Conservation (phyloP, 2,797 vertebrate species). For the Gorsachius magnificus region DNA sequence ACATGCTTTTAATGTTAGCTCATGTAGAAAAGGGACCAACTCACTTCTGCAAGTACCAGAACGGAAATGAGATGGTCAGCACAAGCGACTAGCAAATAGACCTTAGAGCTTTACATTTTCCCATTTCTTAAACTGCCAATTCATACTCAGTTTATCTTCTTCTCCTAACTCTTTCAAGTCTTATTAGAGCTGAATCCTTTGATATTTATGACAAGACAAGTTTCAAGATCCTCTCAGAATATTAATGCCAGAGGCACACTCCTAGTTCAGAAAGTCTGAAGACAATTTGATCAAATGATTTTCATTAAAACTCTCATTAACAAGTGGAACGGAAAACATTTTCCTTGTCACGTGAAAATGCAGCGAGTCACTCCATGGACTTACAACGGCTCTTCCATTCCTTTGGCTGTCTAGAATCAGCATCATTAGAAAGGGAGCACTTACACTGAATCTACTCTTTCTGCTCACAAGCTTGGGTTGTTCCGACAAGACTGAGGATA, state of each 20-base stretch:
- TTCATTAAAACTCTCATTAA: not conserved
- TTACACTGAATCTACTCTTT: not conserved
- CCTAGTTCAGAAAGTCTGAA: not conserved
- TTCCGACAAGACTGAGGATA: not conserved
- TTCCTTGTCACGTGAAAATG: not conserved
- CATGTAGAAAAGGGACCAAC: not conserved
- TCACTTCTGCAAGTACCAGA: not conserved
- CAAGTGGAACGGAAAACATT: not conserved
- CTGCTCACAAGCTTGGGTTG: not conserved
- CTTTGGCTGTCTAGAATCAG: not conserved
- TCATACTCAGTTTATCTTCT: not conserved
- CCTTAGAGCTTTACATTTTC: not conserved
- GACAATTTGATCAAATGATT: not conserved
- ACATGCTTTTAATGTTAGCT: not conserved
- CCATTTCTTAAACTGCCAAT: not conserved
- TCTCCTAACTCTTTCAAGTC: not conserved
- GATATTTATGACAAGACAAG: not conserved
- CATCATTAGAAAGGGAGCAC: fast-evolving
- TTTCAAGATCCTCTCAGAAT: not conserved
- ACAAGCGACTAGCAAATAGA: not conserved
- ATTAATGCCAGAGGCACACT: not conserved
- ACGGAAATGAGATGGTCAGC: not conserved
- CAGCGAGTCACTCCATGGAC: not conserved
- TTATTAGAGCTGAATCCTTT: not conserved
- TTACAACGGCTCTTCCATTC: not conserved